Percentiles rank a stretch among this genome's conserved stretches.
These are phyloP conservation scores for Orthosia cruda DNA, from an alignment of 2,888 invertebrate species.

Conservation along the genomic window DNA sequence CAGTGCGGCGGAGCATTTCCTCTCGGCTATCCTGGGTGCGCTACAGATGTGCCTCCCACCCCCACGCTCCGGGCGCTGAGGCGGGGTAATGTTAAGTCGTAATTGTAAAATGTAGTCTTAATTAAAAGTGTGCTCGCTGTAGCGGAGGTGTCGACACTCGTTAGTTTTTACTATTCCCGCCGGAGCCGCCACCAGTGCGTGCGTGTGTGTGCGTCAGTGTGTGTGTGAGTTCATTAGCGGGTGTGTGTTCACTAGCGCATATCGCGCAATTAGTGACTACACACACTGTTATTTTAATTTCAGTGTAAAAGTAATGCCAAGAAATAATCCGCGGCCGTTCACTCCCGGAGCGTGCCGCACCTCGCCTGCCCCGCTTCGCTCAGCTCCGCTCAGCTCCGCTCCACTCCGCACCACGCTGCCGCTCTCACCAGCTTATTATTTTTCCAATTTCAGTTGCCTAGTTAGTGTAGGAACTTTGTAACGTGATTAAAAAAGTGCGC, in stretches of 20 bases:
- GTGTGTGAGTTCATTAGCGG: neutral
- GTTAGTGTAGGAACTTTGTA: conserved; percentile 59
- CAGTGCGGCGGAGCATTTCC: neutral
- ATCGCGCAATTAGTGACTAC: neutral
- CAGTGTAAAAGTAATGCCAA: neutral
- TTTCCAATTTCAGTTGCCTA: conserved; percentile 52
- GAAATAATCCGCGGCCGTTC: conserved; percentile 4
- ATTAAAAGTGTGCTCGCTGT: conserved; percentile 8
- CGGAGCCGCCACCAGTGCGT: neutral
- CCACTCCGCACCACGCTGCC: neutral
- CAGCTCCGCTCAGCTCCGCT: neutral
- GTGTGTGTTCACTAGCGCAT: neutral
- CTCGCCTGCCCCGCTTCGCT: neutral
- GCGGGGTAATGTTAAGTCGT: neutral
- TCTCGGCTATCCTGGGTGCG: neutral
- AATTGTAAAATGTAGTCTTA: conserved; percentile 16
- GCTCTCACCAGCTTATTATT: conserved; percentile 41
- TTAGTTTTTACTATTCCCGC: conserved; percentile 1
- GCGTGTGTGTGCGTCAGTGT: neutral
- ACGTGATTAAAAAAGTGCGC: conserved; percentile 47
- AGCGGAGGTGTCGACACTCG: neutral
- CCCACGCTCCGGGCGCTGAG: neutral
- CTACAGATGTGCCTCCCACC: neutral
- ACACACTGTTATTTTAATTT: conserved; percentile 22
- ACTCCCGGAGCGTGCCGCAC: neutral